Evolutionary conservation across 1,140 invertebrate genomes (phyloP).

Genomic region (Dinoponera quadriceps): DNA sequence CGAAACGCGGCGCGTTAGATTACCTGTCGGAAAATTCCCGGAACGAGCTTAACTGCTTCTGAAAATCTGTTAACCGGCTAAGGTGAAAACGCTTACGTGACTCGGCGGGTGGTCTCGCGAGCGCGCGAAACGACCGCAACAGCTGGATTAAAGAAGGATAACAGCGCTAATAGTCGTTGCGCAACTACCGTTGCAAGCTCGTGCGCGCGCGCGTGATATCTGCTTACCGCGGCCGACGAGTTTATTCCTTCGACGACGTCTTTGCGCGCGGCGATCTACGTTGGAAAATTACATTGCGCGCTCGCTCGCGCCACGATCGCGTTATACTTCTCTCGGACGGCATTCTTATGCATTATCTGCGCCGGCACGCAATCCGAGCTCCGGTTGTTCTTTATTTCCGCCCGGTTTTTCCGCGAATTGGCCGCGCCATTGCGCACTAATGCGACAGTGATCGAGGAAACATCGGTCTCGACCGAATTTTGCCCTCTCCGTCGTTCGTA

Average conservation of each 20-base stretch:
- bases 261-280: constrained; percentile 19
- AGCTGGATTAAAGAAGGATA: constrained; percentile 51
- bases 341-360: constrained; percentile 57
- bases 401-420: constrained; percentile 42
- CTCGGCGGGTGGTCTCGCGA: constrained; percentile 36
- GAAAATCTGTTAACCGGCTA: constrained; percentile 54
- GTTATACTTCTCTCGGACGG: constrained; percentile 26
- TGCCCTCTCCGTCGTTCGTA: background rate
- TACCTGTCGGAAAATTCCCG: constrained; percentile 45
- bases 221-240: constrained; percentile 31
- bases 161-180: constrained; percentile 43
- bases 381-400: constrained; percentile 7
- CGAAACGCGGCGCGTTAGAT: constrained; percentile 29
- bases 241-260: constrained; percentile 35
- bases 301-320: constrained; percentile 22
- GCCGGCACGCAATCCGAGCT: constrained; percentile 33
- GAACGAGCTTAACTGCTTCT: constrained; percentile 56
- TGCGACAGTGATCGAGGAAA: constrained; percentile 12
- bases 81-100: constrained; percentile 51
- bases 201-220: constrained; percentile 29
- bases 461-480: background rate
- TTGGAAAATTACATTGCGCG: constrained; percentile 43
- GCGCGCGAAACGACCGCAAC: constrained; percentile 17
- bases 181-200: background rate
- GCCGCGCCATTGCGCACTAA: constrained; percentile 11